A percentile compares a stretch with the other conserved stretches of the same genome.
Conservation (phyloP, 2,888 invertebrate species). For the Dioctria linearis region DNA sequence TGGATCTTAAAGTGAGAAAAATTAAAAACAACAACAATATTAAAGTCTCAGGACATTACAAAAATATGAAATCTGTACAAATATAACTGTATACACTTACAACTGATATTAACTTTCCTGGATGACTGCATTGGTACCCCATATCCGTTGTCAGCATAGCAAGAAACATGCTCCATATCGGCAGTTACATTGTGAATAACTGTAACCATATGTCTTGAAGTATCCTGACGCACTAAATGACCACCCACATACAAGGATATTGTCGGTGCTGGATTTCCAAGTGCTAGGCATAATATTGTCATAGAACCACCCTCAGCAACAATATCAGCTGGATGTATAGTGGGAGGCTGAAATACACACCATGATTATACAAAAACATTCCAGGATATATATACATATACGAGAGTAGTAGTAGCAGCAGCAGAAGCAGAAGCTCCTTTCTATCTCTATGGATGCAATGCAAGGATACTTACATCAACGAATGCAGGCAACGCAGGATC, state of each 20-base stretch:
- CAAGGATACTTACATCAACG: conserved; percentile 78
- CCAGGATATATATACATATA: neutral
- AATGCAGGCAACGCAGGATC: conserved; percentile 90
- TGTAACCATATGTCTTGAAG: conserved; percentile 88
- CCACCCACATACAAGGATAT: conserved; percentile 84
- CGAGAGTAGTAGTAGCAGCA: neutral
- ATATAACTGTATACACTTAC: conserved; percentile 73
- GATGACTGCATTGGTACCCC: conserved; percentile 90
- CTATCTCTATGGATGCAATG: neutral
- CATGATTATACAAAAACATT: conserved; percentile 53
- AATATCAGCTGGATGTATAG: conserved; percentile 86
- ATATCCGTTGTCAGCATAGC: conserved; percentile 90
- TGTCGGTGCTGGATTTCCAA: conserved; percentile 88
- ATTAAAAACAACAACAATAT: conserved; percentile 1
- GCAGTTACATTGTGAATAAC: conserved; percentile 88
- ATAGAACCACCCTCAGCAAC: conserved; percentile 89
- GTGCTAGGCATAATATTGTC: conserved; percentile 87
- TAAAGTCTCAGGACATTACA: neutral
- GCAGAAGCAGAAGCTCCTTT: neutral
- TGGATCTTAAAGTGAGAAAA: conserved; percentile 74
- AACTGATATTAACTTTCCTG: conserved; percentile 84
- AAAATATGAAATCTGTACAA: neutral
- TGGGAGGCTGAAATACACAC: conserved; percentile 77
- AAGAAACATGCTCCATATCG: conserved; percentile 89
- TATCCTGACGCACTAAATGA: conserved; percentile 85